Evolutionary conservation across 2,113 vertebrate species (phyloP).

Genomic region (Glaucomys volans): DNA sequence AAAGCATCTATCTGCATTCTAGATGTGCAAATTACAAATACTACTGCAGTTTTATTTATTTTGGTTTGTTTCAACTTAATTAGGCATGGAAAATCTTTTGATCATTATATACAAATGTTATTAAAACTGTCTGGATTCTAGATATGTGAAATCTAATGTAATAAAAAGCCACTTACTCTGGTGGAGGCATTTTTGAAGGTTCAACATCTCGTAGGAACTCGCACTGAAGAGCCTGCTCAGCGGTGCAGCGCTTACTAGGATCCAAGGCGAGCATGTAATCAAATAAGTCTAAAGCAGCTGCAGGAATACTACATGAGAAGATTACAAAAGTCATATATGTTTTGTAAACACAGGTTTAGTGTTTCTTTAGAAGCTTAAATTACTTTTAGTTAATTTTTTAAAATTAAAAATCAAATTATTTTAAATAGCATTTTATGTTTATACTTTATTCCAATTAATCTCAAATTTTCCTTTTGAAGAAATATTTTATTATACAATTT

Average conservation of each 20-base stretch:
- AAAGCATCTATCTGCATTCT: background rate
- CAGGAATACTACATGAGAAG: constrained; percentile 91
- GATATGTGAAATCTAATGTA: background rate
- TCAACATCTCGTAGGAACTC: constrained; percentile 98
- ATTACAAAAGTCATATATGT: constrained; percentile 59
- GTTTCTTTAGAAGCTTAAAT: constrained; percentile 38
- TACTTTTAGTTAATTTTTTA: background rate
- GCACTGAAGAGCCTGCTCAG: constrained; percentile 96
- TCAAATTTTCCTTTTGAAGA: constrained; percentile 31
- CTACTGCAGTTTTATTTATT: background rate
- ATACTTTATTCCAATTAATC: background rate
- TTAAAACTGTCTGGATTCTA: constrained; percentile 34
- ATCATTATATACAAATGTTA: background rate
- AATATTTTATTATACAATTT: background rate
- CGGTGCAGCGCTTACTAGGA: constrained; percentile 97
- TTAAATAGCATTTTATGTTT: background rate
- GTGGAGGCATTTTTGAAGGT: constrained; percentile 98
- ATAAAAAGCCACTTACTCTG: constrained; percentile 91
- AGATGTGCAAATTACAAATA: constrained; percentile 30
- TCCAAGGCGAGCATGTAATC: constrained; percentile 99
- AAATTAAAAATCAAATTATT: background rate
- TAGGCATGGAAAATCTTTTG: constrained; percentile 1
- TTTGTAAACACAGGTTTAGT: background rate
- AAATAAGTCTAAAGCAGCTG: constrained; percentile 95
- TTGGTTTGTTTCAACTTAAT: constrained; percentile 32